Conservation (phyloP, 1,140 invertebrate species). For the Mactra quadrangularis region DNA sequence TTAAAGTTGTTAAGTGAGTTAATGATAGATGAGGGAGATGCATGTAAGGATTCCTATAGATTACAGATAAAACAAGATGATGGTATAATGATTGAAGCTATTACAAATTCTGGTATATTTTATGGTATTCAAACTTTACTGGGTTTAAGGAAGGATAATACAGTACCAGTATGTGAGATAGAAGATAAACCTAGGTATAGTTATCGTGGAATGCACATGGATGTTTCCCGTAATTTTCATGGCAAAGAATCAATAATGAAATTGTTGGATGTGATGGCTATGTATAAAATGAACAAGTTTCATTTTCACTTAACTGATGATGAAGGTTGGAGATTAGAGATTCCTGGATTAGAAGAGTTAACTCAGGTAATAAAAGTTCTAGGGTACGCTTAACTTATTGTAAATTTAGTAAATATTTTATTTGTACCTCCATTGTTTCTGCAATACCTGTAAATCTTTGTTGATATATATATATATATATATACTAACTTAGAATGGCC, state of each 20-base stretch:
- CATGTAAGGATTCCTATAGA: constrained; percentile 64
- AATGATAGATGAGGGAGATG: constrained; percentile 44
- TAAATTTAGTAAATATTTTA: no score
- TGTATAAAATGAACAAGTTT: constrained; percentile 80
- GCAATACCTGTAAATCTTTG: no score
- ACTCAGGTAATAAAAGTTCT: constrained; percentile 79
- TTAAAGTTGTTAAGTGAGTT: neutral
- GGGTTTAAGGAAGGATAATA: constrained; percentile 61
- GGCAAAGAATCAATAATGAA: constrained; percentile 70
- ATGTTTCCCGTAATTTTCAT: constrained; percentile 80
- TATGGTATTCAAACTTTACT: constrained; percentile 76
- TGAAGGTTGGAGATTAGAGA: constrained; percentile 81
- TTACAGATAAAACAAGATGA: constrained; percentile 58
- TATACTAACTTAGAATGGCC: no score
- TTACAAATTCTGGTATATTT: constrained; percentile 66
- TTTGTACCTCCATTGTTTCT: no score
- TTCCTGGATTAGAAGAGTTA: constrained; percentile 76
- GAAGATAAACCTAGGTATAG: constrained; percentile 74
- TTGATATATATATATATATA: no score
- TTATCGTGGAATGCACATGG: constrained; percentile 80
- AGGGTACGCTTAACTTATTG: no score
- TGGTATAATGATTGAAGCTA: constrained; percentile 61
- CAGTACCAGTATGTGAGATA: constrained; percentile 60
- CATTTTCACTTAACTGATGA: constrained; percentile 82
- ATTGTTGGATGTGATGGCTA: constrained; percentile 78